These are phyloP conservation scores for Xerus rutilus DNA, from an alignment of 2,797 vertebrate genomes.

Conservation along the genomic window DNA sequence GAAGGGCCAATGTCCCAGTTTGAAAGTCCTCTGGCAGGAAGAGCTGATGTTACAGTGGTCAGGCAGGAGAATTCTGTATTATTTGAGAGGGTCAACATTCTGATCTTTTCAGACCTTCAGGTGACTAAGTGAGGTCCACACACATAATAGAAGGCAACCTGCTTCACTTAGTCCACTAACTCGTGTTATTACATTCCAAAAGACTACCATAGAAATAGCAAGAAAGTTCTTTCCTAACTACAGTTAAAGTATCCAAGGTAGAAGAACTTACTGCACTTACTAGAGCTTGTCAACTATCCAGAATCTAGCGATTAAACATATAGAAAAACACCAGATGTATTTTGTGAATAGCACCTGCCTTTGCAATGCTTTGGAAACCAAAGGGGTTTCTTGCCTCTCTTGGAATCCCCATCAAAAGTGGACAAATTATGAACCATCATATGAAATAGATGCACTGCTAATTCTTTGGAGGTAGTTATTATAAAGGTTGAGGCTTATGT, in stretches of 20 bases:
- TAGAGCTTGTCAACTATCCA: neutral
- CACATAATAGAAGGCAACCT: neutral
- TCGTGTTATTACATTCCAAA: neutral
- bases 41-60: neutral
- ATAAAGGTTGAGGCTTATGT: neutral
- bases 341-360: neutral
- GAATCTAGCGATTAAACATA: neutral
- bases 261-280: neutral
- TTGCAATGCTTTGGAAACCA: neutral
- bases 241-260: neutral
- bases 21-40: neutral
- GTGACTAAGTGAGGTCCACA: neutral
- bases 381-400: neutral
- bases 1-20: neutral
- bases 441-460: neutral
- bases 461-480: neutral
- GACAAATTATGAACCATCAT: neutral
- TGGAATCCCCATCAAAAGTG: neutral
- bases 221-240: neutral
- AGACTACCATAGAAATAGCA: neutral
- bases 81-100: neutral
- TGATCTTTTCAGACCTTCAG: neutral
- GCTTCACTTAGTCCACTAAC: neutral
- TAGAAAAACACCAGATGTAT: neutral
- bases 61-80: neutral